Percentiles rank a stretch among this genome's conserved stretches.
phyloP scores from a whole-genome alignment of 2,888 invertebrate genomes.

The Cyrtodaria siliqua region DNA sequence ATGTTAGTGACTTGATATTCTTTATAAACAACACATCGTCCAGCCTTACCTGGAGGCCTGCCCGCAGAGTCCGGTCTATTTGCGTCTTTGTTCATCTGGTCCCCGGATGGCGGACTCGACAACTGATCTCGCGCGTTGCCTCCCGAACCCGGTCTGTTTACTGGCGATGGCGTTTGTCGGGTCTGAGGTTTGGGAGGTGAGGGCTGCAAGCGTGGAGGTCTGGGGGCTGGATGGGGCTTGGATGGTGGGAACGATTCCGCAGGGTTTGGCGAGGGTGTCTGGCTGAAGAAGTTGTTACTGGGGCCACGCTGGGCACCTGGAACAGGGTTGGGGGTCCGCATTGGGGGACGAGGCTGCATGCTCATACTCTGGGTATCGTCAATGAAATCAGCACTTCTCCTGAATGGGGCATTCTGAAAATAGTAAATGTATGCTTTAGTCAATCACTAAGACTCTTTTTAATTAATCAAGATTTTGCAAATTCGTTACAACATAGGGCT shows the following conservation, averaged over 20 bases:
- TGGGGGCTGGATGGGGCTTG: conserved; percentile 67
- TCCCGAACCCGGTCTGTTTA: conserved; percentile 65
- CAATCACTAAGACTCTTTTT: too few relatives aligned
- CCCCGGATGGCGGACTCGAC: conserved; percentile 58
- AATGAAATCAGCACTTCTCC: conserved; percentile 48
- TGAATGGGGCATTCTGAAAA: conserved; percentile 32
- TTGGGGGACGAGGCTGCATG: conserved; percentile 53
- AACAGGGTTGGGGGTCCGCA: conserved; percentile 44
- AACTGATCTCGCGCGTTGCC: conserved; percentile 54
- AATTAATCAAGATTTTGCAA: too few relatives aligned
- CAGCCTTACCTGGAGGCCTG: conserved; percentile 70
- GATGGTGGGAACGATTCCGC: conserved; percentile 63
- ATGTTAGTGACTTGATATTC: too few relatives aligned
- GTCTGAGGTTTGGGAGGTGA: conserved; percentile 73
- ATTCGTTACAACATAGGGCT: too few relatives aligned
- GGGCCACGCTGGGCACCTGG: conserved; percentile 44
- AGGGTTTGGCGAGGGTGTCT: conserved; percentile 57
- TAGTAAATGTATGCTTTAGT: too few relatives aligned
- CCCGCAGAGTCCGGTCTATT: conserved; percentile 74
- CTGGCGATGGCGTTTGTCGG: conserved; percentile 66
- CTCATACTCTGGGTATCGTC: conserved; percentile 47
- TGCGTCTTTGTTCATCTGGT: conserved; percentile 55
- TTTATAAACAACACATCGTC: not conserved
- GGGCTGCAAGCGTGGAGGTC: conserved; percentile 67
- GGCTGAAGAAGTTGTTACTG: conserved; percentile 45